phyloP scores from a whole-genome alignment of 1,140 invertebrate genomes.

The Zaprionus inermis region DNA sequence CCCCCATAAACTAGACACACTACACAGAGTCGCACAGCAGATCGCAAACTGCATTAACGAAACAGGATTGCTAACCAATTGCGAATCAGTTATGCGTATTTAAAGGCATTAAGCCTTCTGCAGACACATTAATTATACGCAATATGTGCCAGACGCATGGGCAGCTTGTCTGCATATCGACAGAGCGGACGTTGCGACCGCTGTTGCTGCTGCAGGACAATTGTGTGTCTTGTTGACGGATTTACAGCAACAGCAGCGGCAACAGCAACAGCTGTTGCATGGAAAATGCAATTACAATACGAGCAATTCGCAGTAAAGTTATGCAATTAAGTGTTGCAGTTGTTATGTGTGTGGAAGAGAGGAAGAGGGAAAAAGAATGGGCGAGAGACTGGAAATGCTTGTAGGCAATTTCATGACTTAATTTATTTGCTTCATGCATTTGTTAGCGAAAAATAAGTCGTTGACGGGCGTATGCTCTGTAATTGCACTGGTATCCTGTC shows the following conservation, averaged over 20 bases:
- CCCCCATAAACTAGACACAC: background rate
- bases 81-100: slow-evolving; percentile 61
- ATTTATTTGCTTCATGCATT: slow-evolving; percentile 34
- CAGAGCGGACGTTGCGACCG: background rate
- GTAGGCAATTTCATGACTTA: slow-evolving; percentile 40
- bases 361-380: background rate
- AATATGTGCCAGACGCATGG: slow-evolving; percentile 41
- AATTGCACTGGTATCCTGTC: background rate
- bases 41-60: slow-evolving; percentile 22
- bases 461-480: background rate
- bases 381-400: background rate
- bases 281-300: slow-evolving; percentile 14
- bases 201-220: slow-evolving; percentile 8
- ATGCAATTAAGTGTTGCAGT: slow-evolving; percentile 46
- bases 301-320: slow-evolving; percentile 35
- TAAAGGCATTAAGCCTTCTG: slow-evolving; percentile 59
- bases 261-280: slow-evolving; percentile 29
- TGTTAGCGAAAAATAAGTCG: background rate
- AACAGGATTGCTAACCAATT: slow-evolving; percentile 10
- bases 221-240: slow-evolving; percentile 56
- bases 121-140: slow-evolving; percentile 68
- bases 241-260: slow-evolving; percentile 36
- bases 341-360: background rate
- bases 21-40: background rate
- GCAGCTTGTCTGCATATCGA: slow-evolving; percentile 50